Conservation (phyloP, 2,797 vertebrate species). For the Xiphorhynchus erythropygius region DNA sequence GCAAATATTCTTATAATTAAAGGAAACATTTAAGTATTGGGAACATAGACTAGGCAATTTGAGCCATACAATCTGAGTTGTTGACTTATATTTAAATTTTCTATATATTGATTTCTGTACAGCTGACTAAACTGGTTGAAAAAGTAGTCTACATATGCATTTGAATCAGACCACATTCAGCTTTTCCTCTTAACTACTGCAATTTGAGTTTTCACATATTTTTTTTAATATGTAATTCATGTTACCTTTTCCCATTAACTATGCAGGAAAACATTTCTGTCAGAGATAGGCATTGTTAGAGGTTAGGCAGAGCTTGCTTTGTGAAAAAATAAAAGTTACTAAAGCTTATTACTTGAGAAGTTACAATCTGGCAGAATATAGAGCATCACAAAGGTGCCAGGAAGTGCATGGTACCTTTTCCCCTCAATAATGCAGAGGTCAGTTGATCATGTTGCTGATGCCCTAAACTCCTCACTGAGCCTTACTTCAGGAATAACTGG, state of each 20-base stretch:
- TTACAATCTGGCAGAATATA: background rate
- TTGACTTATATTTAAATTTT: background rate
- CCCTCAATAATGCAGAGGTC: background rate
- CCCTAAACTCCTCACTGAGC: background rate
- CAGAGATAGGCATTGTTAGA: background rate
- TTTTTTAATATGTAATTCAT: background rate
- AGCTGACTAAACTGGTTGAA: background rate
- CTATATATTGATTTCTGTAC: background rate
- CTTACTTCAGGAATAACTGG: background rate
- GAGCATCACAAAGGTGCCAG: background rate
- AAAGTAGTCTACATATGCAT: background rate
- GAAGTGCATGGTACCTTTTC: fast-evolving
- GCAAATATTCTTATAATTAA: background rate
- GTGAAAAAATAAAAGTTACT: background rate
- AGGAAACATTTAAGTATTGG: background rate
- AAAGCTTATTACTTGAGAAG: background rate
- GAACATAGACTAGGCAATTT: background rate
- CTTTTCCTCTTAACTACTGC: background rate
- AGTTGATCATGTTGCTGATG: fast-evolving
- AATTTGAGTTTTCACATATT: background rate
- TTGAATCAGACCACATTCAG: background rate
- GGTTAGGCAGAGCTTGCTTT: background rate
- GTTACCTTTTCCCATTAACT: background rate
- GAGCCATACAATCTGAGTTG: background rate
- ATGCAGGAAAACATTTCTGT: background rate